Base-by-base conservation (phyloP, 1,140 invertebrate species). In the Scaptomyza graminum region DNA sequence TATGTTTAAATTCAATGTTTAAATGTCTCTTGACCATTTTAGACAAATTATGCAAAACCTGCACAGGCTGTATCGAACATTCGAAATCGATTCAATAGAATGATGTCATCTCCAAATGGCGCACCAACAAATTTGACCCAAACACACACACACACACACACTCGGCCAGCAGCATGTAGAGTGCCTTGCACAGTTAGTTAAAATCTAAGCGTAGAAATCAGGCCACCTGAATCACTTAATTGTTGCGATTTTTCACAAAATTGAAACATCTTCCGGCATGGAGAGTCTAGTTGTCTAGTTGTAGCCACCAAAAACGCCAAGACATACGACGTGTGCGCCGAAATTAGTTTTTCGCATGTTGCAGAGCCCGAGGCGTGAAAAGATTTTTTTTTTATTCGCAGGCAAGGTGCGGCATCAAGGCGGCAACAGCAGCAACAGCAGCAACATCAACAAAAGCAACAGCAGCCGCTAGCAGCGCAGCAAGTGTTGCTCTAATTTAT, bases 401-500 rank as follows among this genome's bases (percentile, higher is more conserved):
- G 76, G 83, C 83, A 88, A 82, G 83, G 83, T 87, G 83, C 83
- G 83, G 79, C 83, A 56, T 50, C 44, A 44, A 60, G 50, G 51
- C 56, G 56, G 31, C 41, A 47, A 47, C 56, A 61, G 18, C 56
- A 15, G 13, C 63, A 54, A 43, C 78, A 64, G 15, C 59, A 47
- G 34, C 34, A 67, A 44, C 67, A 59, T 37, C 37, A 75, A 41
- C 74, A 49, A 37, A 8, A 71, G 16, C 55, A 50, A 56, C n/a
- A 37, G 39, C 43, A 71, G 51, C 43, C 63, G 56, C 55, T 59
- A 65, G 66, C 56, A 79, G 65, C 77, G 62, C 70, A 71, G 76
- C 77, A 85, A 85, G 83, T 88, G 84, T 79, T 88, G 83, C 83
- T 88, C 84, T 77, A 83, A 88, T 88, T 88, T 88, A 89, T 88